A percentile compares a stretch with the other conserved stretches of the same genome.
Evolutionary conservation across 1,140 invertebrate genomes (phyloP).

Genomic region (Cydia splendana): DNA sequence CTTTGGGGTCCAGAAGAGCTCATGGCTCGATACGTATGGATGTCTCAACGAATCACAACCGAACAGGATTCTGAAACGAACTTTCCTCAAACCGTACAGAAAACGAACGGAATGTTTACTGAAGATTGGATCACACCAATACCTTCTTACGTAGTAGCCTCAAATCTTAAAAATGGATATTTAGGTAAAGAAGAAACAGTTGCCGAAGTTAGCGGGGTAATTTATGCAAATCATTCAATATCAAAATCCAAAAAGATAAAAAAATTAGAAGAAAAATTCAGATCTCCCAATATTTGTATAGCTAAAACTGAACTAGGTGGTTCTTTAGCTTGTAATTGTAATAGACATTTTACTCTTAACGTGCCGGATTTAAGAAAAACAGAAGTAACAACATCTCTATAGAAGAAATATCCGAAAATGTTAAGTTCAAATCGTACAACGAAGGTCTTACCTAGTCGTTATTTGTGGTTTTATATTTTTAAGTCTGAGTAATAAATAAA

Average conservation of each 20-base stretch:
- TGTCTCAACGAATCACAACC: constrained; percentile 65
- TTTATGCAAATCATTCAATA: constrained; percentile 54
- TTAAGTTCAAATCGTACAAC: constrained; percentile 51
- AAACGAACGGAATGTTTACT: constrained; percentile 54
- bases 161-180: constrained; percentile 50
- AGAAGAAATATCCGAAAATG: constrained; percentile 33
- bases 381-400: constrained; percentile 70
- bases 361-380: constrained; percentile 66
- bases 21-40: constrained; percentile 70
- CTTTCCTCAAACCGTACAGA: constrained; percentile 56
- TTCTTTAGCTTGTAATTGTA: constrained; percentile 65
- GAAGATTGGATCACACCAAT: constrained; percentile 55
- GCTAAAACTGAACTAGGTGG: constrained; percentile 65
- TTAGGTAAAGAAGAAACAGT: constrained; percentile 45
- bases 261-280: constrained; percentile 55
- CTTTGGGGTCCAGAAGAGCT: constrained; percentile 74
- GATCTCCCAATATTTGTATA: constrained; percentile 74
- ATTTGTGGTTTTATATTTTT: constrained; percentile 46
- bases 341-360: constrained; percentile 73
- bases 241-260: constrained; percentile 52
- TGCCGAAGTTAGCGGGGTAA: constrained; percentile 46
- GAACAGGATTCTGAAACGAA: constrained; percentile 59
- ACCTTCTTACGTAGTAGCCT: constrained; percentile 54
- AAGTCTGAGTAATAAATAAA: constrained; percentile 31
- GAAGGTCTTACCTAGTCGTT: constrained; percentile 64